These are phyloP conservation scores for Dusona sp. DNA, from an alignment of 2,888 invertebrate species.

Conservation along the genomic window DNA sequence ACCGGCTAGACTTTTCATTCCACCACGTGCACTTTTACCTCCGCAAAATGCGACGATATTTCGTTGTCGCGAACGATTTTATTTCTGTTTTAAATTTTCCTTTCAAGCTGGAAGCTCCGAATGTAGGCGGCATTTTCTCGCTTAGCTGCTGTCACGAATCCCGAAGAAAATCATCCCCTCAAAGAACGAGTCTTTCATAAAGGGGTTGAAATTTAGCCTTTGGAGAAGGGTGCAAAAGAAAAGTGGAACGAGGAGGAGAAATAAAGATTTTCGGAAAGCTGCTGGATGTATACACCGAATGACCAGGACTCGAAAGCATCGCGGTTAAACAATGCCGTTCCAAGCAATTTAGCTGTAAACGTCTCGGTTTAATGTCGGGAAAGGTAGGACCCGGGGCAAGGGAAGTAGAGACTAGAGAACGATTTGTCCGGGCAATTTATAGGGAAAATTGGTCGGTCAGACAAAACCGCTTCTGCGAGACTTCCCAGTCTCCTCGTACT, in stretches of 20 bases:
- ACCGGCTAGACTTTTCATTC: constrained; percentile 25
- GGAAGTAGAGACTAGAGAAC: constrained; percentile 69
- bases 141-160: not conserved
- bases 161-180: constrained; percentile 54
- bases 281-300: constrained; percentile 76
- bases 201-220: constrained; percentile 74
- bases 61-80: not conserved
- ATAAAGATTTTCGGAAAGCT: constrained; percentile 50
- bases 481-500: not conserved
- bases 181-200: constrained; percentile 73
- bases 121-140: not conserved
- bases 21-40: constrained; percentile 22
- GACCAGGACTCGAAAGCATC: constrained; percentile 78
- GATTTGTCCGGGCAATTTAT: constrained; percentile 84
- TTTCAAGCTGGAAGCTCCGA: not conserved
- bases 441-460: constrained; percentile 83
- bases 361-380: constrained; percentile 71
- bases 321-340: constrained; percentile 84
- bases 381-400: constrained; percentile 16
- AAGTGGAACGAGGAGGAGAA: constrained; percentile 29
- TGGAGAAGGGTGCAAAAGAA: constrained; percentile 26
- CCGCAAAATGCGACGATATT: not conserved
- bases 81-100: not conserved
- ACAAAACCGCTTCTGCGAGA: constrained; percentile 58
- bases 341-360: constrained; percentile 83